Conservation (phyloP, 2,888 invertebrate genomes). For the Brenthis hecate region DNA sequence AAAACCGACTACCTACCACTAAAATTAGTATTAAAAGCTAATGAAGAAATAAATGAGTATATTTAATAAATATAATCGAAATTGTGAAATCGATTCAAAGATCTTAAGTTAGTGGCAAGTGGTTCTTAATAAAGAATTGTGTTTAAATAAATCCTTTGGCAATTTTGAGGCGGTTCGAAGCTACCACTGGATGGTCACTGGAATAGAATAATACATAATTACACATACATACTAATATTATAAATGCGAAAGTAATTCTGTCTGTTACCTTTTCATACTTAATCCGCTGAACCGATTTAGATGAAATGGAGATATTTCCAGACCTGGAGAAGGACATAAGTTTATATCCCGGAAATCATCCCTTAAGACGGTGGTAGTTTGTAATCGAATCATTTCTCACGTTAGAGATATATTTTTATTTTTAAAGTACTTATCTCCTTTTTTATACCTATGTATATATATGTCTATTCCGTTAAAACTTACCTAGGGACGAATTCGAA, state of each 20-base stretch:
- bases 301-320: no score
- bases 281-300: no score
- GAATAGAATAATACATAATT: conserved; percentile 43
- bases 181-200: conserved; percentile 57
- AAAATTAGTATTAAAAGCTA: conserved; percentile 25
- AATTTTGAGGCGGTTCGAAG: conserved; percentile 48
- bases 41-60: conserved; percentile 28
- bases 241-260: no score
- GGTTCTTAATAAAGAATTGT: conserved; percentile 50
- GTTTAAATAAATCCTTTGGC: conserved; percentile 62
- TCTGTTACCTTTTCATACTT: not conserved
- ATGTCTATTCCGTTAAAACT: no score
- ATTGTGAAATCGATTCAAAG: conserved; percentile 6
- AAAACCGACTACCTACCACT: conserved; percentile 24
- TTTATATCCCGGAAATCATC: no score
- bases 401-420: no score
- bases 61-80: conserved; percentile 27
- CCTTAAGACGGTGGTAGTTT: no score
- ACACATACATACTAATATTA: not conserved
- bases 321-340: no score
- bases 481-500: no score
- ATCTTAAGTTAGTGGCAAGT: conserved; percentile 39
- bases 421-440: no score
- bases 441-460: no score
- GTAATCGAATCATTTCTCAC: no score